Evolutionary conservation across 2,888 invertebrate species (phyloP).

Genomic region (Lepidochitona cinerea): DNA sequence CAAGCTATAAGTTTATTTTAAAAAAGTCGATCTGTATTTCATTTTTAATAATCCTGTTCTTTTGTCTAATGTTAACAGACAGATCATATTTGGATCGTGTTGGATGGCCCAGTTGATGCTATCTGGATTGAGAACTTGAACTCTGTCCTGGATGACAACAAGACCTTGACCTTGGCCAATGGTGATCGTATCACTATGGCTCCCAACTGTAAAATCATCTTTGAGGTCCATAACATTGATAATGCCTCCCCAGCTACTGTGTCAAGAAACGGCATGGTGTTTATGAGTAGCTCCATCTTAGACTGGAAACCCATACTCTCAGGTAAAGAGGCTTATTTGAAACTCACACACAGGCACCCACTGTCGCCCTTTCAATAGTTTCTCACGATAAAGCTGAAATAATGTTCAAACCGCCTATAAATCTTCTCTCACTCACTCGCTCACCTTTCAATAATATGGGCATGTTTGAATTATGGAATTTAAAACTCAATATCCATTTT

Average conservation of each 20-base stretch:
- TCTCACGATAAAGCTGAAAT: no score
- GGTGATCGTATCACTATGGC: constrained; percentile 72
- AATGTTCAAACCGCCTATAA: no score
- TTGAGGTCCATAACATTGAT: constrained; percentile 72
- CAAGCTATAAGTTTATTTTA: no score
- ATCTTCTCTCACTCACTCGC: no score
- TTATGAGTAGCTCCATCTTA: constrained; percentile 96
- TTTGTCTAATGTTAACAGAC: no score
- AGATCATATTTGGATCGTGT: constrained; percentile 70
- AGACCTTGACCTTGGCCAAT: constrained; percentile 72
- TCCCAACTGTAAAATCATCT: constrained; percentile 71
- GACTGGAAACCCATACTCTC: constrained; percentile 93
- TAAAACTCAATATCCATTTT: no score
- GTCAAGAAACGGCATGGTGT: constrained; percentile 74
- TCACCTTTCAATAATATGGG: no score
- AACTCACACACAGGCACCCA: no score
- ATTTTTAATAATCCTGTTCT: no score
- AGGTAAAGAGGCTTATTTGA: constrained; percentile 73
- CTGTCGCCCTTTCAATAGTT: no score
- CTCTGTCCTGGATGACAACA: constrained; percentile 72
- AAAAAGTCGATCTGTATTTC: no score
- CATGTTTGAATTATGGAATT: no score
- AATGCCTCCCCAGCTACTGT: constrained; percentile 72
- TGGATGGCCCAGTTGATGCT: constrained; percentile 72
- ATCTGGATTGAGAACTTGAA: constrained; percentile 73